phyloP scores from a whole-genome alignment of 2,797 vertebrate species.

The Fundulus diaphanus region DNA sequence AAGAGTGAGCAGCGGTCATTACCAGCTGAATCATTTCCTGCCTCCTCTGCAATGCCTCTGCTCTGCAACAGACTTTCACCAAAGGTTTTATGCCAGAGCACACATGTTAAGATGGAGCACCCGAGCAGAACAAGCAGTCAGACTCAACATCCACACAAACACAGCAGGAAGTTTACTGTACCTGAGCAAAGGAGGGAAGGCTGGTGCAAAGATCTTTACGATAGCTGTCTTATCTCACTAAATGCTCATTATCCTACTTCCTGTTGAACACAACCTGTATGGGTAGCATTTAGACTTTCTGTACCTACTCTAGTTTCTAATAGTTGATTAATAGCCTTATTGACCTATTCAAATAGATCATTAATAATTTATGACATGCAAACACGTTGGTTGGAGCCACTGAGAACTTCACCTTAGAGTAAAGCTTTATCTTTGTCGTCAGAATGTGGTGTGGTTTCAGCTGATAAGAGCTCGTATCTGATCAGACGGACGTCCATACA shows the following conservation, averaged over 20 bases:
- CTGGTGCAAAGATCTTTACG: slow-evolving; percentile 34
- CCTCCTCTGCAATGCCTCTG: slow-evolving; percentile 30
- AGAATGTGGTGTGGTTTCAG: slow-evolving; percentile 17
- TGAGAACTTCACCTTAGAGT: slow-evolving; percentile 30
- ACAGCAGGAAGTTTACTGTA: slow-evolving; percentile 33
- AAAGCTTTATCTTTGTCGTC: slow-evolving; percentile 26
- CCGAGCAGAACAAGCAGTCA: slow-evolving; percentile 31
- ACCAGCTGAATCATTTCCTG: slow-evolving; percentile 50
- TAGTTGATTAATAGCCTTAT: slow-evolving; percentile 15
- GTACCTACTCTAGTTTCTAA: slow-evolving; percentile 17
- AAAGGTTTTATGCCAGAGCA: slow-evolving; percentile 28
- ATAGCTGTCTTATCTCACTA: slow-evolving; percentile 43
- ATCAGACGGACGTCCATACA: slow-evolving; percentile 15
- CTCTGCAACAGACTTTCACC: slow-evolving; percentile 55
- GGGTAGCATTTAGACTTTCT: slow-evolving; percentile 11
- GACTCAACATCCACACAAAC: slow-evolving; percentile 16
- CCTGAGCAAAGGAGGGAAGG: slow-evolving; percentile 5
- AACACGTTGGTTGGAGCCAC: background rate
- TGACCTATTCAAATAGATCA: slow-evolving; percentile 12
- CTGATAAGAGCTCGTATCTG: slow-evolving; percentile 28
- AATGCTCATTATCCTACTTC: slow-evolving; percentile 45
- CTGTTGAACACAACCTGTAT: slow-evolving; percentile 26
- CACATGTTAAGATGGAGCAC: slow-evolving; percentile 37
- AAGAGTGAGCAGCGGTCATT: slow-evolving; percentile 41
- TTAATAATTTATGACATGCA: slow-evolving; percentile 23